These are phyloP conservation scores for Gandaritis pyraliata DNA, from an alignment of 2,888 invertebrate species.

Conservation along the genomic window DNA sequence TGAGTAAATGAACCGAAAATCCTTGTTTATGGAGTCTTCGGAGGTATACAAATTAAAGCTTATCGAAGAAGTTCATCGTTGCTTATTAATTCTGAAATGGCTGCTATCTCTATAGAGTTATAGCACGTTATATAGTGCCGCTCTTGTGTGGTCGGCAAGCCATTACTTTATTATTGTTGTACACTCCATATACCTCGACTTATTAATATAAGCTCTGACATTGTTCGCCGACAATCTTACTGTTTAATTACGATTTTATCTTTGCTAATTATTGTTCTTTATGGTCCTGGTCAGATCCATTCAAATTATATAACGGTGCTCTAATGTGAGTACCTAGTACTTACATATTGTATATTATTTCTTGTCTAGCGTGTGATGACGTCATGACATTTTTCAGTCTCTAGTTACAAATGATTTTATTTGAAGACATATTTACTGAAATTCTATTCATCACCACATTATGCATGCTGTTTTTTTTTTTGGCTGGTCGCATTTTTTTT, in stretches of 20 bases:
- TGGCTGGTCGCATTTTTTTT: no score
- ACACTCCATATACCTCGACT: constrained; percentile 20
- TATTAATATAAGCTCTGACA: constrained; percentile 18
- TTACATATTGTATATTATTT: no score
- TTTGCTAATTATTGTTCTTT: constrained; percentile 37
- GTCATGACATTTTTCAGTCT: no score
- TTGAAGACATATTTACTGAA: no score
- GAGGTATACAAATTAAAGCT: constrained; percentile 9
- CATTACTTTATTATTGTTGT: constrained; percentile 26
- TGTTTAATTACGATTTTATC: constrained; percentile 45
- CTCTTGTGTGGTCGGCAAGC: constrained; percentile 4
- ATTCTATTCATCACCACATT: no score
- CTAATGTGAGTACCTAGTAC: background rate
- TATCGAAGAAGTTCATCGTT: constrained; percentile 21
- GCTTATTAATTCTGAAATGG: constrained; percentile 21
- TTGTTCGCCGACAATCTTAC: constrained; percentile 38
- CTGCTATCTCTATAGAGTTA: background rate
- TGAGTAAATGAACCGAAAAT: constrained; percentile 36
- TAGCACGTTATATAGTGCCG: background rate
- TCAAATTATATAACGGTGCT: constrained; percentile 11
- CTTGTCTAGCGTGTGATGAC: no score
- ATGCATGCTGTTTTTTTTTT: background rate
- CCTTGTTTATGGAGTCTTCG: constrained; percentile 9
- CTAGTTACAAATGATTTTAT: no score
- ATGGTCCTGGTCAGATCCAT: constrained; percentile 25